A percentile compares a stretch with the other conserved stretches of the same genome.
phyloP scores from a whole-genome alignment of 2,888 invertebrate species.

The Ichneumoninae sp. region DNA sequence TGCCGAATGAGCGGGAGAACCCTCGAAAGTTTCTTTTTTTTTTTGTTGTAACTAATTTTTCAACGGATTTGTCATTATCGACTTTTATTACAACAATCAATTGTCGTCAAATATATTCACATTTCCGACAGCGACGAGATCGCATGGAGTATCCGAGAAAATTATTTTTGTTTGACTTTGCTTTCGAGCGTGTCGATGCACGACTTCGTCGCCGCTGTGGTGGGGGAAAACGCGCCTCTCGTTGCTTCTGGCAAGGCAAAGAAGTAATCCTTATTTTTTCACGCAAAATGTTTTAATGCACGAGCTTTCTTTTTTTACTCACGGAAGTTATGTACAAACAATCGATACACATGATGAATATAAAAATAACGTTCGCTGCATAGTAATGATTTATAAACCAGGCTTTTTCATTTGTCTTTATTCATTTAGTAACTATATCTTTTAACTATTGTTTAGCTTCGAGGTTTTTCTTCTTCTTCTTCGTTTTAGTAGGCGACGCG shows the following conservation, averaged over 20 bases:
- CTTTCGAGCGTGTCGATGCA: slow-evolving; percentile 11
- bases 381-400: slow-evolving; percentile 42
- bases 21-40: not conserved
- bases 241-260: not conserved
- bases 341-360: slow-evolving; percentile 70
- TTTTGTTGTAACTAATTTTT: not conserved
- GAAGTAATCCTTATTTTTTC: not conserved
- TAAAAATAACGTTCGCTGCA: slow-evolving; percentile 72
- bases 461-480: slow-evolving; percentile 73
- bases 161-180: slow-evolving; percentile 38
- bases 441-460: slow-evolving; percentile 44
- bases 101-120: slow-evolving; percentile 1
- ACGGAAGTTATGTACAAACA: slow-evolving; percentile 69
- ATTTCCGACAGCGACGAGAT: slow-evolving; percentile 11
- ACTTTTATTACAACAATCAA: slow-evolving; percentile 4
- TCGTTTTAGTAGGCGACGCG: slow-evolving; percentile 70
- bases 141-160: not conserved
- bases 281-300: slow-evolving; percentile 7
- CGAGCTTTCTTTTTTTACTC: slow-evolving; percentile 51
- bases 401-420: slow-evolving; percentile 27
- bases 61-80: not conserved
- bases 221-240: not conserved
- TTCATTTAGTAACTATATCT: slow-evolving; percentile 47
- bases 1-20: not conserved
- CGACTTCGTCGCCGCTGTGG: not conserved